A percentile compares a stretch with the other conserved stretches of the same genome.
Evolutionary conservation across 2,797 vertebrate species (phyloP).

Genomic region (Poecile montanus): DNA sequence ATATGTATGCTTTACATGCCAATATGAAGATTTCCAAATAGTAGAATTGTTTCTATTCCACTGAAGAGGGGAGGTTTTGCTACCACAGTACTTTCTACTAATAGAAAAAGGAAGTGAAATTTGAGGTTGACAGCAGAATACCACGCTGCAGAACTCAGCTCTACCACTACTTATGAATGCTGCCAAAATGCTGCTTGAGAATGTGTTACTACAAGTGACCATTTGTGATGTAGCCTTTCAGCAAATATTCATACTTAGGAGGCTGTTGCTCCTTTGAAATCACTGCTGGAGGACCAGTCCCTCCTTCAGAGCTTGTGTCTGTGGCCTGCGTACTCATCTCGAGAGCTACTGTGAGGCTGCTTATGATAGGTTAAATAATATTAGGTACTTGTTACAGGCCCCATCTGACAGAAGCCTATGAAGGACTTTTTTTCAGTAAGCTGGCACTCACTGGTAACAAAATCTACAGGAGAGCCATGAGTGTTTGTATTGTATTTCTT

Average conservation of each 20-base stretch:
- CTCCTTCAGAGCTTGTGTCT: background rate
- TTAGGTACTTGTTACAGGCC: background rate
- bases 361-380: background rate
- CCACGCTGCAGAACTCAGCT: background rate
- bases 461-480: background rate
- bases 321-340: background rate
- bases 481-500: background rate
- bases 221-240: background rate
- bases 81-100: background rate
- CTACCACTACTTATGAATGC: background rate
- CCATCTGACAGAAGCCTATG: background rate
- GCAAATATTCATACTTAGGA: background rate
- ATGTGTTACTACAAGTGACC: background rate
- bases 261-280: background rate
- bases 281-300: background rate
- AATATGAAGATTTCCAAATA: constrained; percentile 40
- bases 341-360: background rate
- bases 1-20: constrained; percentile 39
- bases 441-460: background rate
- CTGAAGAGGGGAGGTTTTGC: background rate
- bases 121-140: background rate
- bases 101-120: background rate
- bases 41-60: constrained; percentile 7
- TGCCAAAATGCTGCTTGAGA: background rate
- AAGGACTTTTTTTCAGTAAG: background rate